Evolutionary conservation across 1,140 invertebrate species (phyloP).

Genomic region (Drosophila prosaltans): DNA sequence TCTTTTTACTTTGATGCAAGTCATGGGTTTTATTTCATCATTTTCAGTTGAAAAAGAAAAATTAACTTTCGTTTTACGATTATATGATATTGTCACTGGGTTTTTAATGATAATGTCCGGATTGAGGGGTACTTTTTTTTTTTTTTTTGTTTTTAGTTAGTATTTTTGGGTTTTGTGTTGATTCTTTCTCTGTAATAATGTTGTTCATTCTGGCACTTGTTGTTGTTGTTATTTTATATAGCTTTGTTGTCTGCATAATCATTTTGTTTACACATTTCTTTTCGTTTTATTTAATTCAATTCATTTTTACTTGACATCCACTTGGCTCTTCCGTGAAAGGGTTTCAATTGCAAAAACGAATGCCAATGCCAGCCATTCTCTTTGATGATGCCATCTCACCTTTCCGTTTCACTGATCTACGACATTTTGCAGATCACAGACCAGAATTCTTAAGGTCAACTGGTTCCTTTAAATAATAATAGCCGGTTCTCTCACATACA

Average conservation of each 20-base stretch:
- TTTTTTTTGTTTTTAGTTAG: neutral
- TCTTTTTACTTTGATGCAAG: slow-evolving; percentile 11
- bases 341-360: neutral
- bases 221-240: neutral
- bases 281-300: slow-evolving; percentile 52
- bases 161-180: slow-evolving; percentile 10
- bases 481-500: slow-evolving; percentile 17
- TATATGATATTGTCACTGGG: slow-evolving; percentile 16
- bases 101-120: slow-evolving; percentile 28
- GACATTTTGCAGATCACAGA: slow-evolving; percentile 31
- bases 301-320: slow-evolving; percentile 35
- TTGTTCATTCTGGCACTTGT: slow-evolving; percentile 24
- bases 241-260: slow-evolving; percentile 74
- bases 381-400: neutral
- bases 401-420: slow-evolving; percentile 9
- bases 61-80: slow-evolving; percentile 10
- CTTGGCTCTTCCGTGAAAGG: slow-evolving; percentile 2
- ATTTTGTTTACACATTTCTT: slow-evolving; percentile 71
- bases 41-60: slow-evolving; percentile 8
- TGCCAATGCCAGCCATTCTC: neutral
- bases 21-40: slow-evolving; percentile 19
- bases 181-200: slow-evolving; percentile 34
- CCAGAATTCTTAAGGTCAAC: slow-evolving; percentile 62
- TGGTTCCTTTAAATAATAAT: slow-evolving; percentile 25
- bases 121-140: slow-evolving; percentile 22